Conservation (phyloP, 2,888 invertebrate genomes). For the Hydrotaea diabolus region DNA sequence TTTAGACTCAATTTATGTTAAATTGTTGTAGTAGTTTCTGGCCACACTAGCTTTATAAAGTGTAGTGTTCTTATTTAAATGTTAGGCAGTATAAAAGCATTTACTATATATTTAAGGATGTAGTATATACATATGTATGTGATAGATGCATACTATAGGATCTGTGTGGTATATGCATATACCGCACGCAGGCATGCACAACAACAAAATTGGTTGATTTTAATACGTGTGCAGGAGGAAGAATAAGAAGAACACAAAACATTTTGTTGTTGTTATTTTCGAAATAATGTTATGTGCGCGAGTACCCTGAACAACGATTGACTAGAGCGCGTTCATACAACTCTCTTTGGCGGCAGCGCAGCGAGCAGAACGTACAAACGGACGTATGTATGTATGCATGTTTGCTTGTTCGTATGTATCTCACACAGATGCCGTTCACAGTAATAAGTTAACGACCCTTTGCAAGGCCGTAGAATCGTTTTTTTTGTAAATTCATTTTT, state of each 20-base stretch:
- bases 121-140: too few relatives aligned
- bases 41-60: too few relatives aligned
- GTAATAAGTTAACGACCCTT: constrained; percentile 66
- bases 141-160: too few relatives aligned
- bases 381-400: neutral
- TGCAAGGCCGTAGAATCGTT: constrained; percentile 66
- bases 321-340: constrained; percentile 8
- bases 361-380: neutral
- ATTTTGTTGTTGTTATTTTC: constrained; percentile 9
- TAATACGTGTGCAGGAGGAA: neutral
- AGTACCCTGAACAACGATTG: neutral
- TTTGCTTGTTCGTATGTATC: constrained; percentile 27
- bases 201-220: neutral
- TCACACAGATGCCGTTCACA: constrained; percentile 65
- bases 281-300: neutral
- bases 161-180: neutral
- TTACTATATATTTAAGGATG: too few relatives aligned
- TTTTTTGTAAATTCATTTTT: constrained; percentile 41
- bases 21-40: too few relatives aligned
- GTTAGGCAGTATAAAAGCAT: too few relatives aligned
- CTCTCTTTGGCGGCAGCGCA: neutral
- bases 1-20: too few relatives aligned
- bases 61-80: too few relatives aligned
- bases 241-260: neutral
- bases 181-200: constrained; percentile 8